These are phyloP conservation scores for Chaetogeoica ovagalla DNA, from an alignment of 2,888 invertebrate genomes.

Conservation along the genomic window DNA sequence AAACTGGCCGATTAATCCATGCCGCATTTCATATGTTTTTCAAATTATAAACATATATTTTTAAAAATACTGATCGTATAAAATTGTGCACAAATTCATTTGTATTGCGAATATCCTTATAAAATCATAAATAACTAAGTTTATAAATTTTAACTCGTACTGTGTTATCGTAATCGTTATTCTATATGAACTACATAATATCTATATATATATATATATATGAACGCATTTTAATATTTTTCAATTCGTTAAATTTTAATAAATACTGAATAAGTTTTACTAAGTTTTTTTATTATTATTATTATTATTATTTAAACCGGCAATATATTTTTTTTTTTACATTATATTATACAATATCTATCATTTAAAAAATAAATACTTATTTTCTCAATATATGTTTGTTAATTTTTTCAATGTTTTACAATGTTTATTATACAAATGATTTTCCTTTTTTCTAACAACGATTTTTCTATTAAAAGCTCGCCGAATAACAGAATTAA, in stretches of 20 bases:
- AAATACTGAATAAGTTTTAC: not conserved
- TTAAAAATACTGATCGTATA: too few relatives aligned
- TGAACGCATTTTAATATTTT: not conserved
- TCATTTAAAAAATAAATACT: not conserved
- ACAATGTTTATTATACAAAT: not conserved
- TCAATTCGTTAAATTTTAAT: not conserved
- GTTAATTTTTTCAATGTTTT: not conserved
- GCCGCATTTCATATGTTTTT: not conserved
- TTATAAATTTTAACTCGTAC: slow-evolving; percentile 5
- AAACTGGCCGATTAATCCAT: not conserved
- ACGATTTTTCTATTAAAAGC: too few relatives aligned
- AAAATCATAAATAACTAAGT: not conserved
- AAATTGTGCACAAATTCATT: too few relatives aligned
- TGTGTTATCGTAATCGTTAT: not conserved
- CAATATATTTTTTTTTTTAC: too few relatives aligned
- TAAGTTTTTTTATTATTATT: too few relatives aligned
- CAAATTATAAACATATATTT: not conserved
- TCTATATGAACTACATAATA: not conserved
- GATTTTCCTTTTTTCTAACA: too few relatives aligned
- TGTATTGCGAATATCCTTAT: not conserved
- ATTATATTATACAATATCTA: too few relatives aligned
- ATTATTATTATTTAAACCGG: too few relatives aligned
- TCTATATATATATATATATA: too few relatives aligned
- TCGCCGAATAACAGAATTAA: too few relatives aligned
- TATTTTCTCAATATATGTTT: not conserved